Evolutionary conservation across 2,888 invertebrate genomes (phyloP).

Genomic region (Odontothrips loti): DNA sequence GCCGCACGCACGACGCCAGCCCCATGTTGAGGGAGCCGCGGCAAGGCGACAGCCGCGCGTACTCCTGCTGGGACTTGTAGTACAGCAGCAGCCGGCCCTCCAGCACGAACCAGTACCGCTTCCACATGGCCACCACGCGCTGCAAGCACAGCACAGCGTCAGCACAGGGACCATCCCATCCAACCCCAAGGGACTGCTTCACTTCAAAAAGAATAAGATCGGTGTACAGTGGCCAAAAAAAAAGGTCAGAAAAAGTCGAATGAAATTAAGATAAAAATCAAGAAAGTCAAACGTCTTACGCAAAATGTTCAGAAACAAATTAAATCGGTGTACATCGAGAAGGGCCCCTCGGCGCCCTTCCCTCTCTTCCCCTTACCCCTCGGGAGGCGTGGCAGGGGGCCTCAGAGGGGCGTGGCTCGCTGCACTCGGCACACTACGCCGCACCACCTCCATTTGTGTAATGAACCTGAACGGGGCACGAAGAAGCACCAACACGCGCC

Average conservation of each 20-base stretch:
- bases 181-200: too few relatives aligned
- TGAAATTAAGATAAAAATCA: too few relatives aligned
- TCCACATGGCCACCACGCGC: constrained; percentile 46
- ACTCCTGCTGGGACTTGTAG: constrained; percentile 53
- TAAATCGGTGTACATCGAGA: too few relatives aligned
- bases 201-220: too few relatives aligned
- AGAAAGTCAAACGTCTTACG: too few relatives aligned
- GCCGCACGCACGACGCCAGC: constrained; percentile 48
- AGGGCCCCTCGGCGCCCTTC: too few relatives aligned
- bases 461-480: background rate
- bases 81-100: constrained; percentile 53
- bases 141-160: constrained; percentile 27
- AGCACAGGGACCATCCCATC: background rate
- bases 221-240: too few relatives aligned
- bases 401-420: background rate
- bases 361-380: too few relatives aligned
- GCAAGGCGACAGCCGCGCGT: constrained; percentile 51
- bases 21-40: constrained; percentile 53
- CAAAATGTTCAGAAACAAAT: too few relatives aligned
- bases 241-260: too few relatives aligned
- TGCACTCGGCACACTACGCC: too few relatives aligned
- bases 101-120: constrained; percentile 54
- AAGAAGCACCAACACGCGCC: too few relatives aligned
- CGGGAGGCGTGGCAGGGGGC: background rate
- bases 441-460: background rate